Conservation (phyloP, 2,113 vertebrate genomes). For the Apaloderma vittatum region DNA sequence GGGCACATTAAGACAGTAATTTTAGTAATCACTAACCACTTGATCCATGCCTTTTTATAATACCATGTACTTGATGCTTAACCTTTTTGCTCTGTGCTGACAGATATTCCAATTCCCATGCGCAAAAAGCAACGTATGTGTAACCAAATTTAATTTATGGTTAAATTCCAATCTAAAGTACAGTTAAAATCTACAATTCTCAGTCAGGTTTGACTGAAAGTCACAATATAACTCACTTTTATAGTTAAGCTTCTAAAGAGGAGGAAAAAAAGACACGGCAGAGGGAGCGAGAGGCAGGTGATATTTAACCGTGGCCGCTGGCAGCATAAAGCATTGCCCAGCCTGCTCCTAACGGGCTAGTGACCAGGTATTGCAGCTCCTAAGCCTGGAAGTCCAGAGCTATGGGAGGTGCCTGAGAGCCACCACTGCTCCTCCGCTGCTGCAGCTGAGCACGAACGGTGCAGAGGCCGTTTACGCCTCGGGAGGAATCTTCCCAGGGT, state of each 20-base stretch:
- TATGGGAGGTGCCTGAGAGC: neutral
- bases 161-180: neutral
- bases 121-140: neutral
- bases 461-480: neutral
- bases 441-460: fast-evolving
- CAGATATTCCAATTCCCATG: neutral
- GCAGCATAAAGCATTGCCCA: neutral
- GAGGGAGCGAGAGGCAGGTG: fast-evolving
- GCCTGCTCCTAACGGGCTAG: neutral
- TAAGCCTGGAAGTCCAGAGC: neutral
- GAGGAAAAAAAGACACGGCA: neutral
- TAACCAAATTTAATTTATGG: neutral
- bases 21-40: neutral
- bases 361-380: neutral
- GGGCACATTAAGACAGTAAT: neutral
- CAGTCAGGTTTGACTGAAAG: neutral
- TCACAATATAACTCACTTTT: neutral
- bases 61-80: fast-evolving
- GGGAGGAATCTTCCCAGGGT: neutral
- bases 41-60: neutral
- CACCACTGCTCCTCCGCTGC: neutral
- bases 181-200: neutral
- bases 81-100: neutral
- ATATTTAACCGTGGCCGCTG: neutral
- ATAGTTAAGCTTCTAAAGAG: neutral